phyloP scores from a whole-genome alignment of 2,797 vertebrate genomes.

The Odontamblyopus lacepedii region DNA sequence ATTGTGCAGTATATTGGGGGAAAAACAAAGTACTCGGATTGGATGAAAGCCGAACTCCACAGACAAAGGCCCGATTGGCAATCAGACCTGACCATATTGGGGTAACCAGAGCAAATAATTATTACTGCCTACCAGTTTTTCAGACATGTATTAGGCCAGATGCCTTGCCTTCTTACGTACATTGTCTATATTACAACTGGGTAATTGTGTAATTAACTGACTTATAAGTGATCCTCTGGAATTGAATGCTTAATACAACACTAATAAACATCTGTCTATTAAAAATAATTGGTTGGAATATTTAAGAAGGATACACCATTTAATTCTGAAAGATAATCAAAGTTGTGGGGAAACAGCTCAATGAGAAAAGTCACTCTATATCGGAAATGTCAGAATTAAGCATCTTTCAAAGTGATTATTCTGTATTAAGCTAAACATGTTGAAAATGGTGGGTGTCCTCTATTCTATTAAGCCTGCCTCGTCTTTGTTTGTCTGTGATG shows the following conservation, averaged over 20 bases:
- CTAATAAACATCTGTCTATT: slow-evolving; percentile 9
- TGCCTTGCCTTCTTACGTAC: background rate
- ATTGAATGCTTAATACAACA: background rate
- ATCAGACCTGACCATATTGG: background rate
- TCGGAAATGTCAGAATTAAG: slow-evolving; percentile 52
- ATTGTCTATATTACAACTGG: background rate
- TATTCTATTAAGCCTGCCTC: slow-evolving; percentile 65
- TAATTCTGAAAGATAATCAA: slow-evolving; percentile 12
- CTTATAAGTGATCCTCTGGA: background rate
- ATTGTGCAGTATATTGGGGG: too few species aligned
- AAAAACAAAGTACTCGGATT: too few species aligned
- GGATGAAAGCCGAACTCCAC: background rate
- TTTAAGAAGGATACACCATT: background rate
- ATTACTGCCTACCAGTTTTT: background rate
- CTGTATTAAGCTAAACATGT: slow-evolving; percentile 57
- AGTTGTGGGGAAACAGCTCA: slow-evolving; percentile 25
- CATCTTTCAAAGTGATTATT: slow-evolving; percentile 58
- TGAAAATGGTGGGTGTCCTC: slow-evolving; percentile 66
- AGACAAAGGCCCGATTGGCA: background rate
- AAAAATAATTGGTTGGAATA: slow-evolving; percentile 5
- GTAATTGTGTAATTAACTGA: background rate
- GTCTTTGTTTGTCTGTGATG: slow-evolving; percentile 74
- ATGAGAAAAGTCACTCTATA: slow-evolving; percentile 27
- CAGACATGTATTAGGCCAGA: background rate
- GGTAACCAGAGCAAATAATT: background rate